These are phyloP conservation scores for Channallabes apus DNA, from an alignment of 2,797 vertebrate species.

Conservation along the genomic window DNA sequence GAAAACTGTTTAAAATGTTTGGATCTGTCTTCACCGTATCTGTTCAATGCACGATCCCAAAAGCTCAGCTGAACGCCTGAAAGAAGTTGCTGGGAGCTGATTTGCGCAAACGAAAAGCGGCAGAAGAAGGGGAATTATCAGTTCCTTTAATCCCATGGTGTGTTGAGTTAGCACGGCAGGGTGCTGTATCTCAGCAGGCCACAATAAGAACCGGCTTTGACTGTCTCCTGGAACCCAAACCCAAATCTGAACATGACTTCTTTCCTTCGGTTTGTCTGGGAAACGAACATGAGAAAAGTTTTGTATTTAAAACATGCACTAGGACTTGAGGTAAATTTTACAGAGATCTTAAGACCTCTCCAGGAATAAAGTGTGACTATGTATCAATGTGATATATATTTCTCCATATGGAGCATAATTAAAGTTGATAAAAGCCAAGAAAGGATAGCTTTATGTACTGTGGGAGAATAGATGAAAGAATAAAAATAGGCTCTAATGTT, in stretches of 20 bases:
- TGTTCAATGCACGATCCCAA: not conserved
- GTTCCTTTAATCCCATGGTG: conserved; percentile 54
- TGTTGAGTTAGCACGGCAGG: conserved; percentile 48
- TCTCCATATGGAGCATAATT: conserved; percentile 20
- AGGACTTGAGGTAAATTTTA: conserved; percentile 16
- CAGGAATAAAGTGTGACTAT: conserved; percentile 6
- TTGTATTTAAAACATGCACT: conserved; percentile 22
- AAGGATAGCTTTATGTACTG: conserved; percentile 11
- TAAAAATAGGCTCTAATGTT: not conserved
- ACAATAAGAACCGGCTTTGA: conserved; percentile 40
- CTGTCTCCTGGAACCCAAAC: conserved; percentile 34
- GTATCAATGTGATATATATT: conserved; percentile 23
- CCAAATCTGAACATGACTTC: conserved; percentile 7
- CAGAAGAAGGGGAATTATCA: conserved; percentile 44
- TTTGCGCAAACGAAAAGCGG: conserved; percentile 7
- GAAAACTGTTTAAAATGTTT: conserved; percentile 39
- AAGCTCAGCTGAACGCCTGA: conserved; percentile 19
- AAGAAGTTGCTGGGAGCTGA: conserved; percentile 28
- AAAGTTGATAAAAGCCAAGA: not conserved
- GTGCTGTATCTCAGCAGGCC: conserved; percentile 41
- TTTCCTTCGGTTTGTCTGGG: conserved; percentile 10
- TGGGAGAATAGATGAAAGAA: conserved; percentile 16
- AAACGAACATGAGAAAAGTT: conserved; percentile 5
- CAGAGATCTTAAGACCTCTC: conserved; percentile 12
- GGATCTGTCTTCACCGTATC: conserved; percentile 3